Percentiles rank a stretch among this genome's conserved stretches.
These are phyloP conservation scores for Epinotia nisella DNA, from an alignment of 2,888 invertebrate species.

Conservation along the genomic window DNA sequence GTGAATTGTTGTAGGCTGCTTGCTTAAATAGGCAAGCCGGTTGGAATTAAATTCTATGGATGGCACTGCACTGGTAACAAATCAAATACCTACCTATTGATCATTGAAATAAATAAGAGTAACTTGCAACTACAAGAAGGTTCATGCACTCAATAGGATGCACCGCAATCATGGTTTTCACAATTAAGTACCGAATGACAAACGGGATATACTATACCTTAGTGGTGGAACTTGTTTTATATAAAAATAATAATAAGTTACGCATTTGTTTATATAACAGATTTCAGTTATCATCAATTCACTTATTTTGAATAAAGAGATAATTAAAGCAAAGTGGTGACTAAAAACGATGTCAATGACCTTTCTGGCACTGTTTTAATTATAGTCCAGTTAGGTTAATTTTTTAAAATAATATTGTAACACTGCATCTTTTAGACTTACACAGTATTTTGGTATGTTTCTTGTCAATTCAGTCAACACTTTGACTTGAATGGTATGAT, in stretches of 20 bases:
- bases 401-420: background rate
- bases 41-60: background rate
- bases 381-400: constrained; percentile 7
- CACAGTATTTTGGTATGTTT: background rate
- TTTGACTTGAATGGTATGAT: background rate
- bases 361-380: constrained; percentile 27
- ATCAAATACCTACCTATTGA: too few species aligned
- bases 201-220: too few species aligned
- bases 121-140: too few species aligned
- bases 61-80: too few species aligned
- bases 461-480: background rate
- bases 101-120: too few species aligned
- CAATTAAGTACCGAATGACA: too few species aligned
- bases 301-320: constrained; percentile 4
- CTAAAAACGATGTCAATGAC: constrained; percentile 37
- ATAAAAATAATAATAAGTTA: background rate
- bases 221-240: too few species aligned
- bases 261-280: background rate
- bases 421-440: background rate
- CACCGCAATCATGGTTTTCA: too few species aligned
- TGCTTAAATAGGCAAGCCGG: background rate
- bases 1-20: too few species aligned
- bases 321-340: constrained; percentile 6
- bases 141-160: too few species aligned
- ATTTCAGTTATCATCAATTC: constrained; percentile 1